Evolutionary conservation across 2,888 invertebrate genomes (phyloP).

Genomic region (Lepidochrysops patricia): DNA sequence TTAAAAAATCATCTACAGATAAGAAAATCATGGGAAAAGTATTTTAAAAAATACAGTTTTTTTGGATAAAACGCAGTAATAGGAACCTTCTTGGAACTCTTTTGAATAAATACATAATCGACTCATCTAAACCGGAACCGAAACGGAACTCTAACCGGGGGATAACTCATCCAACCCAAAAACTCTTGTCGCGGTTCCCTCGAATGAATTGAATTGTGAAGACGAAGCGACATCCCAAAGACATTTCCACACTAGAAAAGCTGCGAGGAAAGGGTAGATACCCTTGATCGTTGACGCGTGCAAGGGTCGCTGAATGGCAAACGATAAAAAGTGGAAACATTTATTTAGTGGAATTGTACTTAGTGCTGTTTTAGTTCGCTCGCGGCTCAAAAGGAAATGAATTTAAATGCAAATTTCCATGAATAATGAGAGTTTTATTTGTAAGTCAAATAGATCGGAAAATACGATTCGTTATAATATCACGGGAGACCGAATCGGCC

Average conservation of each 20-base stretch:
- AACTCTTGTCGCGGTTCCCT: conserved; percentile 36
- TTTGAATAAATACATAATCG: conserved; percentile 2
- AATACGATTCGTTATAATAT: background rate
- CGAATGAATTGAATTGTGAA: conserved; percentile 42
- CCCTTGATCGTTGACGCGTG: conserved; percentile 41
- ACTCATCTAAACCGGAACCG: background rate
- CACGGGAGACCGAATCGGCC: background rate
- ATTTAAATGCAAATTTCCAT: conserved; percentile 5
- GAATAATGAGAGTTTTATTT: background rate
- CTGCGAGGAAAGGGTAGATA: conserved; percentile 27
- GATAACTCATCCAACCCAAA: conserved; percentile 35
- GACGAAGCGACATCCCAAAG: conserved; percentile 34
- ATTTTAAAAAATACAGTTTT: too few species aligned
- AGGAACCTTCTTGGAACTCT: background rate
- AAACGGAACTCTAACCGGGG: conserved; percentile 23
- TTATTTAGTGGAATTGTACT: conserved; percentile 27
- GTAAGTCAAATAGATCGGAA: background rate
- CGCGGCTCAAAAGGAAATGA: background rate
- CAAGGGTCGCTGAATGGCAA: conserved; percentile 32
- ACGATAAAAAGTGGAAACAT: conserved; percentile 36
- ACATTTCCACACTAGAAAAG: conserved; percentile 29
- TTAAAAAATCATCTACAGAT: too few species aligned
- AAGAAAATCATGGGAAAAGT: too few species aligned
- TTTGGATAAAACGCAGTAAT: background rate
- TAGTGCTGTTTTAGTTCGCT: background rate